phyloP scores from a whole-genome alignment of 1,140 invertebrate species.

The Hirudo medicinalis region DNA sequence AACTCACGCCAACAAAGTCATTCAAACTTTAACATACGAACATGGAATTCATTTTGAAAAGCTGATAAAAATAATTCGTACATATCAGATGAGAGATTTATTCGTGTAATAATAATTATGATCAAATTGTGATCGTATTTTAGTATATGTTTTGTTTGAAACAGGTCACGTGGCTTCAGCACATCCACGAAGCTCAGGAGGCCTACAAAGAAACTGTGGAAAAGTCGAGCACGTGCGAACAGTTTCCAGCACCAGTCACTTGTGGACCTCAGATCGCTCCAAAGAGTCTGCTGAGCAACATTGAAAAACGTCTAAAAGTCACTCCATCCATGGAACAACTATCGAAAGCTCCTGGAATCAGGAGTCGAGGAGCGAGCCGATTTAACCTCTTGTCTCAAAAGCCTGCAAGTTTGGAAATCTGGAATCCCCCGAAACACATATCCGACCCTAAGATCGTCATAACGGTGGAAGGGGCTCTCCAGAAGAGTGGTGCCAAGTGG shows the following conservation, averaged over 20 bases:
- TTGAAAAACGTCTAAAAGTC: background rate
- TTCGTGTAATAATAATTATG: no score
- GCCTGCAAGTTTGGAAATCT: background rate
- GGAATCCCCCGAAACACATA: background rate
- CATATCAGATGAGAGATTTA: no score
- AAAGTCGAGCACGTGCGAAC: background rate
- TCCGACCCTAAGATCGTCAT: background rate
- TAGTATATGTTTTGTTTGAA: background rate
- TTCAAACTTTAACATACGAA: background rate
- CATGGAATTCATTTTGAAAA: no score
- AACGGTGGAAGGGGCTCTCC: background rate
- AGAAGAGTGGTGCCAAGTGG: background rate
- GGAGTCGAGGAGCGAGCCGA: background rate
- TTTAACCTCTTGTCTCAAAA: background rate
- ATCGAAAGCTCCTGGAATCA: background rate
- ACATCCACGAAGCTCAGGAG: slow-evolving; percentile 46
- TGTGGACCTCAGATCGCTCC: background rate
- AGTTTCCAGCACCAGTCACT: background rate
- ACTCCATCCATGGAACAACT: slow-evolving; percentile 13
- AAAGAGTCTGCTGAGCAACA: background rate
- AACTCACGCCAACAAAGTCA: slow-evolving; percentile 46
- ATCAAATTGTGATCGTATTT: no score
- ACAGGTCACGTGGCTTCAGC: slow-evolving; percentile 44
- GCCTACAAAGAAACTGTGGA: slow-evolving; percentile 41
- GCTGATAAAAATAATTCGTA: no score